A percentile compares a stretch with the other conserved stretches of the same genome.
Conservation (phyloP, 1,140 invertebrate species). For the Brachionus sp. region DNA sequence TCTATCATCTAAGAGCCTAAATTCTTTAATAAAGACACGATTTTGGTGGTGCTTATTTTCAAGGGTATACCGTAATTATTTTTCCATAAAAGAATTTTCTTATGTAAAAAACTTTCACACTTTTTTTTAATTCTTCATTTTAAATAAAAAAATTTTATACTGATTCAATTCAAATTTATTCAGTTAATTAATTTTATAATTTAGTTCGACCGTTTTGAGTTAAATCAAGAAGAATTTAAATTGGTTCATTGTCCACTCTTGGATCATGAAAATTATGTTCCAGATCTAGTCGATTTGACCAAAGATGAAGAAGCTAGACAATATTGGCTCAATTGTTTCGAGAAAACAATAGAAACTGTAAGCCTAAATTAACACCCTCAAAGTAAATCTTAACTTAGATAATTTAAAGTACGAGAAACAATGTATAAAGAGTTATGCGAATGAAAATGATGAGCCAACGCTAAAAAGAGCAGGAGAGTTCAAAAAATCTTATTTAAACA, state of each 20-base stretch:
- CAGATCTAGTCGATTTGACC: constrained; percentile 82
- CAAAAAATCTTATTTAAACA: constrained; percentile 75
- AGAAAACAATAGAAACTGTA: constrained; percentile 67
- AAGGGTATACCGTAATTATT: no score
- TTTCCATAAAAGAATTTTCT: neutral
- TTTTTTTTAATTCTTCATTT: no score
- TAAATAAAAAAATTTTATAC: neutral
- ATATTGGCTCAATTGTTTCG: constrained; percentile 88
- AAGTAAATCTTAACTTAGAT: neutral
- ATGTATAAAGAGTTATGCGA: constrained; percentile 72
- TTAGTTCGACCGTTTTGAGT: constrained; percentile 67
- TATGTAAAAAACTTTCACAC: neutral
- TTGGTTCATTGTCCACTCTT: constrained; percentile 65
- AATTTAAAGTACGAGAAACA: constrained; percentile 53
- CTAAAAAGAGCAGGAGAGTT: constrained; percentile 74
- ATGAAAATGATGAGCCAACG: constrained; percentile 70
- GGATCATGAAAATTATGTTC: constrained; percentile 69
- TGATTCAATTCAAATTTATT: neutral
- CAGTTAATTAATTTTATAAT: neutral
- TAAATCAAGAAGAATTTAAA: constrained; percentile 67
- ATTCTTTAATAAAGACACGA: no score
- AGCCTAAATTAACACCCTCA: constrained; percentile 52
- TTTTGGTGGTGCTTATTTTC: no score
- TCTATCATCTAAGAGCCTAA: no score
- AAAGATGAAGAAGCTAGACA: constrained; percentile 77